These are phyloP conservation scores for Tinea trinotella DNA, from an alignment of 2,888 invertebrate genomes.

Conservation along the genomic window DNA sequence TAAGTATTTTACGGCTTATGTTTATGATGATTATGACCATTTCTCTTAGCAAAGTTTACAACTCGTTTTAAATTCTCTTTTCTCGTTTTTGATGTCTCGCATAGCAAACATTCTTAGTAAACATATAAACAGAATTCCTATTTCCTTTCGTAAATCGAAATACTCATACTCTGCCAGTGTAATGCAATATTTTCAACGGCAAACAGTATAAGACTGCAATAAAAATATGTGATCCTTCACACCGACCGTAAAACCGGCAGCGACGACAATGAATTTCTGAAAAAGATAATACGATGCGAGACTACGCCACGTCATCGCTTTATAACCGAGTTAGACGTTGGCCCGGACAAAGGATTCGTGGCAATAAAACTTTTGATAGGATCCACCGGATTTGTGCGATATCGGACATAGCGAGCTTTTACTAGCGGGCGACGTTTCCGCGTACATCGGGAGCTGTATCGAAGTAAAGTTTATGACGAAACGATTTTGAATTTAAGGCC, in stretches of 20 bases:
- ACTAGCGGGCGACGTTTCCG: slow-evolving; percentile 31
- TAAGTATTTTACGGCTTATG: no score
- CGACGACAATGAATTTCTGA: slow-evolving; percentile 69
- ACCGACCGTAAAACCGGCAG: slow-evolving; percentile 54
- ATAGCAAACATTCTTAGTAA: slow-evolving; percentile 1
- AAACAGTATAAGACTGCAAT: slow-evolving; percentile 34
- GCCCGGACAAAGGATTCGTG: slow-evolving; percentile 49
- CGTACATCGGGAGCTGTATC: slow-evolving; percentile 14
- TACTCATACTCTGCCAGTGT: background rate
- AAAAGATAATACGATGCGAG: slow-evolving; percentile 51
- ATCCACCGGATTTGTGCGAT: slow-evolving; percentile 56
- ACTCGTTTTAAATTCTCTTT: no score
- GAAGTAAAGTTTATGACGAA: slow-evolving; percentile 13
- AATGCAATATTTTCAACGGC: slow-evolving; percentile 7
- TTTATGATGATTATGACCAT: no score
- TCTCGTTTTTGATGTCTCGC: no score
- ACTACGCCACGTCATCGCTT: slow-evolving; percentile 46
- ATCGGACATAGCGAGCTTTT: slow-evolving; percentile 62
- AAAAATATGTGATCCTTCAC: slow-evolving; percentile 65
- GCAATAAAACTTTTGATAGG: slow-evolving; percentile 69
- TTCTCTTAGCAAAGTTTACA: no score
- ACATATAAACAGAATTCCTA: background rate
- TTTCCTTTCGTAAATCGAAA: slow-evolving; percentile 6
- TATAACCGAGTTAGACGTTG: slow-evolving; percentile 46
- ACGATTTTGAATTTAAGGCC: slow-evolving; percentile 16